phyloP scores from a whole-genome alignment of 2,888 invertebrate genomes.

The Priapulus caudatus region DNA sequence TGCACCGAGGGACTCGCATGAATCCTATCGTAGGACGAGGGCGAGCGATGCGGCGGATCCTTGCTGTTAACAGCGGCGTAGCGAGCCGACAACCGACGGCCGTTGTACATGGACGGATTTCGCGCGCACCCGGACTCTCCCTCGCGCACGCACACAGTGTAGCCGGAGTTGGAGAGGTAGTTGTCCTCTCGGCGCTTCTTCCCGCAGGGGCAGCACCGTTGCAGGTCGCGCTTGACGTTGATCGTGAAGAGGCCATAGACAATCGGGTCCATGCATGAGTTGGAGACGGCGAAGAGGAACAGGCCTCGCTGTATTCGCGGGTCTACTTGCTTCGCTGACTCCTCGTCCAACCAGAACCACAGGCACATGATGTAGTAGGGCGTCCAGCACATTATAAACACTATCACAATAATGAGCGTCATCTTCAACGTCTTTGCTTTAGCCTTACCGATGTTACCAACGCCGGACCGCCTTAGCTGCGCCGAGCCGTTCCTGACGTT shows the following conservation, averaged over 20 bases:
- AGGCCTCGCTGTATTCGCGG: conserved; percentile 67
- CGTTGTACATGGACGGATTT: no score
- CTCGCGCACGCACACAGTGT: no score
- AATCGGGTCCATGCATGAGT: conserved; percentile 90
- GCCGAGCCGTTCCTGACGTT: no score
- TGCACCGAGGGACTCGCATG: no score
- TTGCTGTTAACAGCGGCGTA: no score
- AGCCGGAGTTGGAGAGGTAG: no score
- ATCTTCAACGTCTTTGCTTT: conserved; percentile 72
- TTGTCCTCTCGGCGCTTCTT: no score
- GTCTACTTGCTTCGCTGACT: conserved; percentile 55
- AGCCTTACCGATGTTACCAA: conserved; percentile 37
- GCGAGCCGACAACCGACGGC: no score
- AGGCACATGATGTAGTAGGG: conserved; percentile 83
- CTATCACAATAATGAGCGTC: conserved; percentile 84
- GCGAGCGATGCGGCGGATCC: no score
- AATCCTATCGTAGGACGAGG: no score
- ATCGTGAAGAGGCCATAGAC: conserved; percentile 61
- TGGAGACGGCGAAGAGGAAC: conserved; percentile 87
- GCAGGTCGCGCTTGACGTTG: background rate
- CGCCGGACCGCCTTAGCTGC: conserved; percentile 48
- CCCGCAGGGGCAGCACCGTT: background rate
- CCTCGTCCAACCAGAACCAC: conserved; percentile 73
- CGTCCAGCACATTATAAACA: conserved; percentile 89
- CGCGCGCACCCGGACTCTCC: no score